Percentiles rank a stretch among this genome's conserved stretches.
phyloP scores from a whole-genome alignment of 2,888 invertebrate genomes.

The Rhodophaea formosa region DNA sequence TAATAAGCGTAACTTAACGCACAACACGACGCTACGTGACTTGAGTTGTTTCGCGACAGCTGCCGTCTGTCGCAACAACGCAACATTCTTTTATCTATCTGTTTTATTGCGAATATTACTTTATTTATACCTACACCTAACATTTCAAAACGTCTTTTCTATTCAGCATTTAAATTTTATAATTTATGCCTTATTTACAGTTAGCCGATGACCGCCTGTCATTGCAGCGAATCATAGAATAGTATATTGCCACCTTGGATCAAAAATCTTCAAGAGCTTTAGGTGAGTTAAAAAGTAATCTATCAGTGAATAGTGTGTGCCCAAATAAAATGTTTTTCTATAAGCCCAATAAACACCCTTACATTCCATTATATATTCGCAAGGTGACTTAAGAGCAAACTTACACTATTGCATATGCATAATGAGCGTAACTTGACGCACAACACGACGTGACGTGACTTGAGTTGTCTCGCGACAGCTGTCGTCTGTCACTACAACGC shows the following conservation, averaged over 20 bases:
- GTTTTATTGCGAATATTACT: too few species aligned
- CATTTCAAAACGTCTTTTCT: too few species aligned
- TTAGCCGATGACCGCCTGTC: too few species aligned
- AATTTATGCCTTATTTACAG: too few species aligned
- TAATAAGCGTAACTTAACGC: conserved; percentile 14
- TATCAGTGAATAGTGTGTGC: too few species aligned
- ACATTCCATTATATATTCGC: conserved; percentile 3
- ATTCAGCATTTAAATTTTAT: too few species aligned
- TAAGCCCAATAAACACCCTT: neutral
- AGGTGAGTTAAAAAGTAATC: too few species aligned
- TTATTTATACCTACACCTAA: too few species aligned
- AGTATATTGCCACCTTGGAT: too few species aligned
- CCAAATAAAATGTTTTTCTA: too few species aligned
- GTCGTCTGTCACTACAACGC: neutral
- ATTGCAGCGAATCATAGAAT: too few species aligned
- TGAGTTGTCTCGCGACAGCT: conserved; percentile 2
- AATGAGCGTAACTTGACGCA: conserved; percentile 16
- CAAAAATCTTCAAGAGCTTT: too few species aligned
- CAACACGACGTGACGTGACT: conserved; percentile 14
- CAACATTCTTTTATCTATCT: neutral
- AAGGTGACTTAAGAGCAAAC: conserved; percentile 10
- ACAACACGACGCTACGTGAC: conserved; percentile 12
- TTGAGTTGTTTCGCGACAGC: conserved; percentile 1
- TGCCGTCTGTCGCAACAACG: neutral
- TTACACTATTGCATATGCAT: conserved; percentile 13